Base-by-base conservation (phyloP, 1,140 invertebrate genomes). In the Macrobrachium rosenbergii region DNA sequence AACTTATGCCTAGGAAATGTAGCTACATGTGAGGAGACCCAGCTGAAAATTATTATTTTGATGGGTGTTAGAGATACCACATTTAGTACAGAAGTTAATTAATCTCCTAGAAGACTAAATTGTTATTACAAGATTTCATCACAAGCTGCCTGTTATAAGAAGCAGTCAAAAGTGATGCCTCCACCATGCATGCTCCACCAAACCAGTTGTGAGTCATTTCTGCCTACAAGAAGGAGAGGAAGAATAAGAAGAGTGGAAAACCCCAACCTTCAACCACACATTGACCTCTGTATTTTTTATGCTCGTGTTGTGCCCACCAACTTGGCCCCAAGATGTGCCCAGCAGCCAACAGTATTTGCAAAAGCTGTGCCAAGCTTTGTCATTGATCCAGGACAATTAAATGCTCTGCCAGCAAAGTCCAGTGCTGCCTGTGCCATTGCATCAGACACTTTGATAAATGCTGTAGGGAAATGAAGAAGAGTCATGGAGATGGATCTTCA, bases 11-110 rank as follows among this genome's bases (percentile, higher is more conserved):
- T 60, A 43, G 62, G 79, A 17, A 82, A 79, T 28, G 19, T 2
- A 62, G 19, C n/a, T 21, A 62, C 52, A n/a, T 60, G 58, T 21
- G 5, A 7, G 77, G 62, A 67, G 16, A 43, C 60, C 62, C 79
- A 81, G 28, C 79, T 64, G 10, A 81, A 81, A 43, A 80, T 60
- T 45, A 8, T n/a, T n/a, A n/a, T n/a, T n/a, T n/a, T n/a, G n/a
- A n/a, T n/a, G n/a, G n/a, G n/a, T n/a, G n/a, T n/a, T n/a, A n/a
- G n/a, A n/a, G n/a, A n/a, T n/a, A n/a, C n/a, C n/a, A n/a, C n/a
- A n/a, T n/a, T n/a, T n/a, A n/a, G n/a, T n/a, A n/a, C n/a, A n/a
- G n/a, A n/a, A n/a, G n/a, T 17, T 80, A 16, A n/a, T n/a, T n/a
- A n/a, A 62, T 80, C n/a, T 80, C 17, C 45, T 62, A 60, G 45